A percentile compares a stretch with the other conserved stretches of the same genome.
These are phyloP conservation scores for Chironomus striatipennis DNA, from an alignment of 1,140 invertebrate genomes.

Conservation along the genomic window DNA sequence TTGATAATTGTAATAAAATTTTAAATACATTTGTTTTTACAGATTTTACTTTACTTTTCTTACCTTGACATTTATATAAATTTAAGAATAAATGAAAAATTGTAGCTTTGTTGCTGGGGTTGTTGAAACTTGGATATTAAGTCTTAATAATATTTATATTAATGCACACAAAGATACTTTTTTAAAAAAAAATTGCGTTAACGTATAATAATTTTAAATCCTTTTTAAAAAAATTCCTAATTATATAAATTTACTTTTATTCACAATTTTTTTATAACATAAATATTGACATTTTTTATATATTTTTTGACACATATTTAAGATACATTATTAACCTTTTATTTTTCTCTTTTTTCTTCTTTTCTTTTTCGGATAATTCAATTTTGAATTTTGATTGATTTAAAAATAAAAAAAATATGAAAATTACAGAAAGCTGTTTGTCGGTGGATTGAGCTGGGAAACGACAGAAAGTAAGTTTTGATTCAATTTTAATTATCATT, in stretches of 20 bases:
- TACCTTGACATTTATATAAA: neutral
- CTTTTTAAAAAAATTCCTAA: too few relatives aligned
- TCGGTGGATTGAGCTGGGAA: conserved; percentile 95
- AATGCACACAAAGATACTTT: too few relatives aligned
- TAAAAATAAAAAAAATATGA: conserved; percentile 10
- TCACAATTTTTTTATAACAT: too few relatives aligned
- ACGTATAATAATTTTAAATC: too few relatives aligned
- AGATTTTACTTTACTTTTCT: neutral
- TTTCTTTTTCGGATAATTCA: neutral
- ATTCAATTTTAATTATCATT: conserved; percentile 25
- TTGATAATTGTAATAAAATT: neutral
- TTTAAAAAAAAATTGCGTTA: too few relatives aligned
- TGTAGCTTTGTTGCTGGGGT: neutral
- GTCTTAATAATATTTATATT: too few relatives aligned
- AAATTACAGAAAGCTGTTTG: conserved; percentile 90
- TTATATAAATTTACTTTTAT: too few relatives aligned
- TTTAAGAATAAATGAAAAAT: neutral
- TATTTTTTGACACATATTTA: neutral
- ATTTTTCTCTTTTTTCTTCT: conserved; percentile 12
- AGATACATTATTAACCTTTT: neutral
- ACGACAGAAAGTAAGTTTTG: conserved; percentile 90
- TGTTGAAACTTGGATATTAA: neutral
- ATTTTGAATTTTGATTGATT: neutral
- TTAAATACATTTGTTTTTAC: neutral
- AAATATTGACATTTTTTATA: too few relatives aligned